These are phyloP conservation scores for Silurus glanis DNA, from an alignment of 2,113 vertebrate genomes.

Conservation along the genomic window DNA sequence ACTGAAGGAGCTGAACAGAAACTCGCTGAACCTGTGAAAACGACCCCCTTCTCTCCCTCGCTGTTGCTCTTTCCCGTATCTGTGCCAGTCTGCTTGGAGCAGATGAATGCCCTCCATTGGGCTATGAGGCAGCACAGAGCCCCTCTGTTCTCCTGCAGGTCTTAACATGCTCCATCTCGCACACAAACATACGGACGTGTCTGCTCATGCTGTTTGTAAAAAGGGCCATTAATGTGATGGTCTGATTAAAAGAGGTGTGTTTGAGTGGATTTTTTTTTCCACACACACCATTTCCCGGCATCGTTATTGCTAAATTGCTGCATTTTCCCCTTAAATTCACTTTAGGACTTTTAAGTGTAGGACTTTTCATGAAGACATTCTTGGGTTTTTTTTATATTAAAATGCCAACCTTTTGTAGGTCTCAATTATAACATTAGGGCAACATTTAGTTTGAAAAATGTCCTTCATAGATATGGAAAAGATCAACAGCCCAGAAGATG, in stretches of 20 bases:
- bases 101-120: slow-evolving; percentile 71
- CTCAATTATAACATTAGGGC: neutral
- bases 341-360: no score
- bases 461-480: neutral
- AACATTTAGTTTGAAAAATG: neutral
- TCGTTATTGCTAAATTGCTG: slow-evolving; percentile 1
- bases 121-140: slow-evolving; percentile 64
- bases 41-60: neutral
- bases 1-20: slow-evolving; percentile 23
- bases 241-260: slow-evolving; percentile 3
- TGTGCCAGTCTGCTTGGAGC: slow-evolving; percentile 6
- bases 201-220: neutral
- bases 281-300: neutral
- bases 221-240: neutral
- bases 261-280: slow-evolving; percentile 1
- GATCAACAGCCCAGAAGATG: neutral
- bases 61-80: slow-evolving; percentile 42
- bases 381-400: neutral
- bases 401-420: neutral
- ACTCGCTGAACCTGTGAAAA: slow-evolving; percentile 47
- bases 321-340: neutral
- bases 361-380: neutral
- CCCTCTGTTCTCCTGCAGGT: slow-evolving; percentile 58
- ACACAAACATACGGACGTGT: slow-evolving; percentile 62
- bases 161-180: slow-evolving; percentile 45